These are phyloP conservation scores for Onychomys torridus DNA, from an alignment of 2,797 vertebrate genomes.

Conservation along the genomic window DNA sequence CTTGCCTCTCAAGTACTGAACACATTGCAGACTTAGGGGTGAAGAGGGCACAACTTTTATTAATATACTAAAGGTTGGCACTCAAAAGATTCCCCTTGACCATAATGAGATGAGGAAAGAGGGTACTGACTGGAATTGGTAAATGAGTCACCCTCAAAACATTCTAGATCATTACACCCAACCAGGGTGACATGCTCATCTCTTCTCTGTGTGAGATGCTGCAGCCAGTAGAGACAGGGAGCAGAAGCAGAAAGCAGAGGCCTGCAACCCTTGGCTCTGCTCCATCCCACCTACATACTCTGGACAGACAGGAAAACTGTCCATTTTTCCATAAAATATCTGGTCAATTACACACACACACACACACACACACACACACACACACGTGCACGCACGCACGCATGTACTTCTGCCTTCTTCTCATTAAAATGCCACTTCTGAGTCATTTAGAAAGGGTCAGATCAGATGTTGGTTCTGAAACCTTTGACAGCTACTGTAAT, in stretches of 20 bases:
- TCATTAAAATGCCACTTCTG: slow-evolving; percentile 73
- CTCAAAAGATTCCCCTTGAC: neutral
- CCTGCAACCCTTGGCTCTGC: neutral
- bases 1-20: neutral
- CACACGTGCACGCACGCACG: neutral
- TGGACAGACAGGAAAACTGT: neutral
- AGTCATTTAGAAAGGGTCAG: slow-evolving; percentile 70
- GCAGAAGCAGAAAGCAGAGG: neutral
- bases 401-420: slow-evolving; percentile 26
- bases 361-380: neutral
- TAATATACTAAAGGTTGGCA: neutral
- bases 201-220: neutral
- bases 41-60: neutral
- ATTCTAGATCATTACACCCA: neutral
- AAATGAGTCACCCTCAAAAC: neutral
- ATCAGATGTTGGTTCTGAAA: slow-evolving; percentile 66
- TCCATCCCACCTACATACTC: neutral
- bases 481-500: slow-evolving; percentile 67
- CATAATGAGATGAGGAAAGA: neutral
- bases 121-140: neutral
- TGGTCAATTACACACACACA: neutral
- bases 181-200: neutral
- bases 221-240: neutral
- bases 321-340: slow-evolving; percentile 46
- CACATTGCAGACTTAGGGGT: neutral